Evolutionary conservation across 2,113 vertebrate species (phyloP).

Genomic region (Pygoscelis adeliae): DNA sequence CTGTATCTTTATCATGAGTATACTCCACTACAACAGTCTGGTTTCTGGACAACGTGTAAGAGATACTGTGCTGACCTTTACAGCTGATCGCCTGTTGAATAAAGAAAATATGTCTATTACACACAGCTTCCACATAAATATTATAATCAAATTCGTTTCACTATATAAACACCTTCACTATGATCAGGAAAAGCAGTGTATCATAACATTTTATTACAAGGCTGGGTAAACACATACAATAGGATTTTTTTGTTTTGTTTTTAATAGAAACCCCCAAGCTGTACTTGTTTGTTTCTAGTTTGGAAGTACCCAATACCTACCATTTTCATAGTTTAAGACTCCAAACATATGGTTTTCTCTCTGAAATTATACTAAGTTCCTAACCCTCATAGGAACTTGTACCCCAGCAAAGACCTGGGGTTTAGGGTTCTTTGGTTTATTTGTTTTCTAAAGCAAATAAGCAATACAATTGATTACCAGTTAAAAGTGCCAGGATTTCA

Average conservation of each 20-base stretch:
- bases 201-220: background rate
- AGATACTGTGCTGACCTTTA: constrained; percentile 97
- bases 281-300: background rate
- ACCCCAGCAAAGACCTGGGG: background rate
- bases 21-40: constrained; percentile 98
- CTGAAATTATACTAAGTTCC: background rate
- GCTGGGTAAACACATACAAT: background rate
- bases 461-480: background rate
- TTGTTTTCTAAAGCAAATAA: background rate
- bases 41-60: constrained; percentile 93
- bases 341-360: background rate
- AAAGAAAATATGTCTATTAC: background rate
- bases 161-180: background rate
- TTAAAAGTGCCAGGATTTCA: background rate
- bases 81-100: constrained; percentile 89
- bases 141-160: background rate
- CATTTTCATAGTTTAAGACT: background rate
- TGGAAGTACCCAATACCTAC: background rate
- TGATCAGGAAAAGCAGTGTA: constrained; percentile 13
- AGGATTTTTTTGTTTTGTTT: background rate
- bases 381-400: background rate
- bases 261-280: background rate
- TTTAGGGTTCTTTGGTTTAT: background rate
- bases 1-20: constrained; percentile 93
- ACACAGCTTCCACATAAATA: background rate